Conservation (phyloP, 1,140 invertebrate species). For the Zaprionus africanus region DNA sequence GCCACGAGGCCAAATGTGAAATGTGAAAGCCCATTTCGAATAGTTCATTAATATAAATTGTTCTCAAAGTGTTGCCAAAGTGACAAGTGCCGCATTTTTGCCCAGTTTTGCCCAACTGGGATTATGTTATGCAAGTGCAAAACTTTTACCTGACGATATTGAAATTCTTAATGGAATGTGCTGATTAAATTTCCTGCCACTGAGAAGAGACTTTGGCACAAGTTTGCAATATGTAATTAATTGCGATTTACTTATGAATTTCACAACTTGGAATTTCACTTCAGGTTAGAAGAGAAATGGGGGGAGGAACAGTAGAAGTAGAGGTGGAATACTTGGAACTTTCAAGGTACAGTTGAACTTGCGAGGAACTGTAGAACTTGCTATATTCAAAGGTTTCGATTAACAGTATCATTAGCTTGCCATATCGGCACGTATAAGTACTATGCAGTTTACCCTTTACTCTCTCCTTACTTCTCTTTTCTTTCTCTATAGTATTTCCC, state of each 20-base stretch:
- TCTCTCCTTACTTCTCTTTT: no score
- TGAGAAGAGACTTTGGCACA: background rate
- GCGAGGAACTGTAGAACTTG: no score
- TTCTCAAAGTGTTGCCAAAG: slow-evolving; percentile 31
- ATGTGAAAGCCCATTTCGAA: slow-evolving; percentile 62
- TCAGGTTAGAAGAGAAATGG: background rate
- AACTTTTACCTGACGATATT: background rate
- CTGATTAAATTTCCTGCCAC: background rate
- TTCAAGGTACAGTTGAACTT: background rate
- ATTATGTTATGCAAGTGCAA: background rate
- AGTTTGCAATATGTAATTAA: slow-evolving; percentile 6
- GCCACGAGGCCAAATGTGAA: slow-evolving; percentile 55
- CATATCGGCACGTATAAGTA: no score
- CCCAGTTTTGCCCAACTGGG: background rate
- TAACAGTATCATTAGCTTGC: no score
- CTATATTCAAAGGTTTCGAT: no score
- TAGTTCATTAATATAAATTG: slow-evolving; percentile 75
- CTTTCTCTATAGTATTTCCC: no score
- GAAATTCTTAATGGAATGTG: background rate
- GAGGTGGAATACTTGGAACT: no score
- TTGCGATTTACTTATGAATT: background rate
- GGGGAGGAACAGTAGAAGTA: background rate
- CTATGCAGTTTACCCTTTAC: no score
- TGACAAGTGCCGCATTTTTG: background rate
- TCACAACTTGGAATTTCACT: background rate